These are phyloP conservation scores for Lasiurus borealis DNA, from an alignment of 2,113 vertebrate genomes.

Conservation along the genomic window DNA sequence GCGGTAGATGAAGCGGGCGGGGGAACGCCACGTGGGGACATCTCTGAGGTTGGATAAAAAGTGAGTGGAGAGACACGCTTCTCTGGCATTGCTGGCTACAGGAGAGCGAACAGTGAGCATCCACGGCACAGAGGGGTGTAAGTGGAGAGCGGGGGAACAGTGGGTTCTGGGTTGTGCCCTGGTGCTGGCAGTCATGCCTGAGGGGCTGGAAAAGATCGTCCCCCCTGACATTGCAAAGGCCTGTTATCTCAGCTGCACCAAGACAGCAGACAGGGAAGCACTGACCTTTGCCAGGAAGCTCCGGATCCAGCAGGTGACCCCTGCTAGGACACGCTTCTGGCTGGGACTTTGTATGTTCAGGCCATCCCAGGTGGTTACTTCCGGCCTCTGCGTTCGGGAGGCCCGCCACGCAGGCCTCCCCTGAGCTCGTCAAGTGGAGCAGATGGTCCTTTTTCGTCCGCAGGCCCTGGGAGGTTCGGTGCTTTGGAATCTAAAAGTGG, in stretches of 20 bases:
- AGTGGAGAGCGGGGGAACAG: background rate
- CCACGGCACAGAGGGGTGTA: background rate
- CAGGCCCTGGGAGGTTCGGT: background rate
- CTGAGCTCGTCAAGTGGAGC: background rate
- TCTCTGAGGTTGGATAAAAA: background rate
- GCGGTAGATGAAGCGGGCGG: background rate
- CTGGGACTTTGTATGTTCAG: no score
- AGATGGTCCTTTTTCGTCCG: background rate
- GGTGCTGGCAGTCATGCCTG: background rate
- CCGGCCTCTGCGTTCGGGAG: background rate
- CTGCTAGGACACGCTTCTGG: background rate
- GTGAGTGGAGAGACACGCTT: background rate
- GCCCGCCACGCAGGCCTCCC: background rate
- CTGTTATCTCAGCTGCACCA: background rate
- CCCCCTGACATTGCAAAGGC: no score
- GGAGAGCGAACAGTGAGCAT: background rate
- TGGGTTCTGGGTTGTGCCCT: background rate
- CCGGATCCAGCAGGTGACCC: background rate
- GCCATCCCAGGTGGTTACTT: no score
- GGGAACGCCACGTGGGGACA: background rate
- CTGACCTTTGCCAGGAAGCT: background rate
- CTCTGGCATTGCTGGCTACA: background rate
- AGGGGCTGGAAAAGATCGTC: background rate
- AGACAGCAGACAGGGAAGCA: no score
- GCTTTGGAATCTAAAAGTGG: accelerated